Conservation (phyloP, 2,888 invertebrate species). For the Stomorhina lunata region DNA sequence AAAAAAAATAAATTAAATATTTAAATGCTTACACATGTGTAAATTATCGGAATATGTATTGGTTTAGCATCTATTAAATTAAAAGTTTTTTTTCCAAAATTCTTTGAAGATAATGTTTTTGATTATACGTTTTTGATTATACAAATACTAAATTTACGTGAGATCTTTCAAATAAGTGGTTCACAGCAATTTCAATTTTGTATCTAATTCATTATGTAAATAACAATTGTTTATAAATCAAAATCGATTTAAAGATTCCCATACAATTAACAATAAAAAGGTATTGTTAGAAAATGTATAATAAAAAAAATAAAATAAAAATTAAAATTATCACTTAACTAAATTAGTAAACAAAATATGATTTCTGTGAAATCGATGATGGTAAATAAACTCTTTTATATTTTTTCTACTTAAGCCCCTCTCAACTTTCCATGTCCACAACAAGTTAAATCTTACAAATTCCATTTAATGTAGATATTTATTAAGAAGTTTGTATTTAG, state of each 20-base stretch:
- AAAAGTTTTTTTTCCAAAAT: too few species aligned
- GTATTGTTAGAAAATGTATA: conserved; percentile 53
- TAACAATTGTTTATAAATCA: conserved; percentile 49
- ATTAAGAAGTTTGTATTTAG: neutral
- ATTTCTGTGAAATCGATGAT: conserved; percentile 57
- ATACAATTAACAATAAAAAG: conserved; percentile 53
- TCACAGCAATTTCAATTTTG: conserved; percentile 17
- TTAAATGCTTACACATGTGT: too few species aligned
- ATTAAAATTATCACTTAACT: conserved; percentile 53
- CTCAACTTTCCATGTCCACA: conserved; percentile 1
- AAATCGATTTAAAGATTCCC: conserved; percentile 58
- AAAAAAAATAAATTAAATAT: too few species aligned
- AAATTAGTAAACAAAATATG: conserved; percentile 53
- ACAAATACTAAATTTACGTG: too few species aligned
- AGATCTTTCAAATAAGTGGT: conserved; percentile 8
- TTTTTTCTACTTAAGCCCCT: neutral
- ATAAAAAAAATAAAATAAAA: conserved; percentile 3
- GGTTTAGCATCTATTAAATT: too few species aligned
- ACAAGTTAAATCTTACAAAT: conserved; percentile 30
- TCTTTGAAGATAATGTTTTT: too few species aligned
- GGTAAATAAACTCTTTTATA: conserved; percentile 49
- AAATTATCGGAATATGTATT: too few species aligned
- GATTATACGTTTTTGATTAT: too few species aligned
- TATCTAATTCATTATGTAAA: conserved; percentile 43
- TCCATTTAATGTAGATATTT: conserved; percentile 50